A percentile compares a stretch with the other conserved stretches of the same genome.
These are phyloP conservation scores for Dusona sp. DNA, from an alignment of 2,888 invertebrate species.

Conservation along the genomic window DNA sequence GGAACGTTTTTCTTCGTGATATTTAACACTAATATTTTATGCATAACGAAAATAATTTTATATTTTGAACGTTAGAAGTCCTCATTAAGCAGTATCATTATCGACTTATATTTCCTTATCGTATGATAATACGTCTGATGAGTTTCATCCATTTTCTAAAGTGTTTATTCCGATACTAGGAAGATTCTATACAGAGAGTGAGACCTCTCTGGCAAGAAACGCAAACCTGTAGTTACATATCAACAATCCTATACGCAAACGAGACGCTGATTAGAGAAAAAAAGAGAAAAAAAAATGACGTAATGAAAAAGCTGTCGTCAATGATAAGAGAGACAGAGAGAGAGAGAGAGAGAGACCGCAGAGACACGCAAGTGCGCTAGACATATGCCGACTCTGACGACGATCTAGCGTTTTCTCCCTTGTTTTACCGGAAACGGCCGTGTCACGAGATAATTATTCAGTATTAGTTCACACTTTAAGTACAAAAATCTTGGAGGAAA, in stretches of 20 bases:
- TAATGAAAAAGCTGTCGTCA: slow-evolving; percentile 18
- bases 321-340: background rate
- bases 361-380: background rate
- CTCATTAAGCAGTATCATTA: background rate
- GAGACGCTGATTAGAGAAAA: slow-evolving; percentile 17
- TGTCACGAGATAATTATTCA: background rate
- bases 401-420: background rate
- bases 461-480: background rate
- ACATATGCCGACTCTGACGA: background rate
- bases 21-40: background rate
- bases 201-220: background rate
- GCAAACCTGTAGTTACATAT: slow-evolving; percentile 4
- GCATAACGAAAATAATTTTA: background rate
- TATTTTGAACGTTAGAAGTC: background rate
- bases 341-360: background rate
- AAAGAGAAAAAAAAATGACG: slow-evolving; percentile 21
- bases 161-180: background rate
- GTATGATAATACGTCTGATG: background rate
- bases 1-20: background rate
- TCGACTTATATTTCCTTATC: background rate
- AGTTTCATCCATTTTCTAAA: background rate
- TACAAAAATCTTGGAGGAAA: background rate
- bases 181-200: background rate
- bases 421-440: background rate
- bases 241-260: slow-evolving; percentile 18